A percentile compares a stretch with the other conserved stretches of the same genome.
Conservation (phyloP, 1,140 invertebrate genomes). For the Laodelphax striatellus region DNA sequence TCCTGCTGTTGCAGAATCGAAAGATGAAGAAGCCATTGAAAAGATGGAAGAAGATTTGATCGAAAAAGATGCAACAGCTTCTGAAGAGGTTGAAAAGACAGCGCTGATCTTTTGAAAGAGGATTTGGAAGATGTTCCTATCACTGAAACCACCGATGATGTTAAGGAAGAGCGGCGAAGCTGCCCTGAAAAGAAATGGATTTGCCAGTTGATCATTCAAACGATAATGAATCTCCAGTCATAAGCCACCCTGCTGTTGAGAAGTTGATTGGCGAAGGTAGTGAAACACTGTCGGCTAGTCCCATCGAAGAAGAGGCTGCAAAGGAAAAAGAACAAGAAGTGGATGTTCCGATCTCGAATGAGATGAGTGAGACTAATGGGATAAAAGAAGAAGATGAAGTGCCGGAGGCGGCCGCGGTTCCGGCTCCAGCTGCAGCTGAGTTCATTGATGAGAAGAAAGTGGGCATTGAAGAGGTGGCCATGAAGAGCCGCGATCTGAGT, state of each 20-base stretch:
- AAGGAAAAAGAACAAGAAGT: constrained; percentile 9
- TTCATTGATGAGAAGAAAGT: constrained; percentile 2
- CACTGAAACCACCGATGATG: background rate
- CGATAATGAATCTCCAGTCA: too few relatives aligned
- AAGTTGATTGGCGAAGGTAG: too few relatives aligned
- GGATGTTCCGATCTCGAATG: background rate
- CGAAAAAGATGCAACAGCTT: too few relatives aligned
- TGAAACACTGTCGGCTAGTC: background rate
- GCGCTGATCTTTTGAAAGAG: background rate
- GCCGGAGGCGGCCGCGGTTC: background rate
- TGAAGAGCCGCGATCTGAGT: background rate
- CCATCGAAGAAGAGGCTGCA: background rate
- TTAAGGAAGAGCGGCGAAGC: background rate
- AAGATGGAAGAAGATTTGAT: background rate
- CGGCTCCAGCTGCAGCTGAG: background rate
- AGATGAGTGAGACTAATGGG: background rate
- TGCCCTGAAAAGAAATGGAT: background rate
- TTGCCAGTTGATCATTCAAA: too few relatives aligned
- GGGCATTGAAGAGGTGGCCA: background rate
- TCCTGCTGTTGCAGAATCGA: background rate
- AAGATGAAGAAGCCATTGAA: background rate
- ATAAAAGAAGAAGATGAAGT: background rate
- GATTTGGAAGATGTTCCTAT: background rate
- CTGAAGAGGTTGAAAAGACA: too few relatives aligned
- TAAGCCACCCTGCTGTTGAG: too few relatives aligned